phyloP scores from a whole-genome alignment of 2,113 vertebrate species.

The Rhadina sibilatrix region DNA sequence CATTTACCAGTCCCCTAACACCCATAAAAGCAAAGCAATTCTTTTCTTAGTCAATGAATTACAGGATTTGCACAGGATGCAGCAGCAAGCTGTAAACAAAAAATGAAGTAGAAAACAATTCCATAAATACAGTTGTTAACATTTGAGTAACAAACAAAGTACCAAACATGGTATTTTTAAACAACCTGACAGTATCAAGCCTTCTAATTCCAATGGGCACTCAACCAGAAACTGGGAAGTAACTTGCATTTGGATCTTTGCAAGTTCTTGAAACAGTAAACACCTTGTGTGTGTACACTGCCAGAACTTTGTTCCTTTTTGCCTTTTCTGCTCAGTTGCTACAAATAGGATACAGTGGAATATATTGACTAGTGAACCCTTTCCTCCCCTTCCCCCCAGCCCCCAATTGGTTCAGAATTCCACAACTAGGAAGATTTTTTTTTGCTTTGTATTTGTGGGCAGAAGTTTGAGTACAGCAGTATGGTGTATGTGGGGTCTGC shows the following conservation, averaged over 20 bases:
- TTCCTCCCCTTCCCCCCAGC: rapidly evolving
- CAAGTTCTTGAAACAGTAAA: not conserved
- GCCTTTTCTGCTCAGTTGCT: not conserved
- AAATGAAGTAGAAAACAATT: constrained; percentile 10
- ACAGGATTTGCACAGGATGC: constrained; percentile 51
- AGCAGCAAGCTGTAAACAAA: constrained; percentile 5
- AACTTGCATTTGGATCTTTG: not conserved
- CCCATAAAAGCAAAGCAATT: not conserved
- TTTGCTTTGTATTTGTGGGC: not conserved
- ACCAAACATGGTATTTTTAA: not conserved
- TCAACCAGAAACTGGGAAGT: not conserved
- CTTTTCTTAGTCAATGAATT: constrained; percentile 6
- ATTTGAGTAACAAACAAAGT: not conserved
- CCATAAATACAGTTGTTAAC: not conserved
- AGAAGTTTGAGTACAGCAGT: not conserved
- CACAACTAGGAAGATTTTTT: not conserved
- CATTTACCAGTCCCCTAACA: not conserved
- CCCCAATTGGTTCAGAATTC: not conserved
- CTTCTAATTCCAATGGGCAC: not conserved
- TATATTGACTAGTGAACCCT: not conserved
- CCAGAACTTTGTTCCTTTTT: not conserved
- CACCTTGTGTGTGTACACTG: not conserved
- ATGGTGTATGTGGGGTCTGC: not conserved
- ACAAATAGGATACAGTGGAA: not conserved
- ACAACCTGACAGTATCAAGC: rapidly evolving